Evolutionary conservation across 92 coral and sea anemone genomes (phyloP).

Genomic region (Zoanthus gigantus): DNA sequence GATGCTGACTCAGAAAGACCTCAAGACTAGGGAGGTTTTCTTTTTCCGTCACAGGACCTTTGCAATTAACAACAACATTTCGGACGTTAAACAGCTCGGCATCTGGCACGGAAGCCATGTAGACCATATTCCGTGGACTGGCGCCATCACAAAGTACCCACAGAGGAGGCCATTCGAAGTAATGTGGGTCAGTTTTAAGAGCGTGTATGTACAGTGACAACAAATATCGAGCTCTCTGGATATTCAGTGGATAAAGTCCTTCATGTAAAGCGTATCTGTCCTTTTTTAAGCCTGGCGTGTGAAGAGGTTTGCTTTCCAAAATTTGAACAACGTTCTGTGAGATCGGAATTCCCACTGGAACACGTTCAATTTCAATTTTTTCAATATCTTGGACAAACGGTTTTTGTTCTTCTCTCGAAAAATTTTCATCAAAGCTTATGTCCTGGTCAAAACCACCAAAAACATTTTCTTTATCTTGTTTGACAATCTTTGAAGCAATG

Average conservation of each 20-base stretch:
- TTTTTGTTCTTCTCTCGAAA: constrained; percentile 27
- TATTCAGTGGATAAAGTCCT: constrained; percentile 50
- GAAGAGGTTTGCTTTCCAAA: constrained; percentile 71
- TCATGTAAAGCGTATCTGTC: constrained; percentile 68
- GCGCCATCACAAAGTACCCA: constrained; percentile 78
- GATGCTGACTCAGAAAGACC: constrained; percentile 54
- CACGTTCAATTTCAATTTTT: constrained; percentile 74
- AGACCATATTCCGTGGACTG: constrained; percentile 66
- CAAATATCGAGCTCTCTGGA: constrained; percentile 80
- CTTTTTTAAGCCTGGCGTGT: constrained; percentile 51
- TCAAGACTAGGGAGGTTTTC: constrained; percentile 59
- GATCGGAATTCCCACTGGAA: constrained; percentile 91
- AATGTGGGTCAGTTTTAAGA: constrained; percentile 41
- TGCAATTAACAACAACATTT: constrained; percentile 64
- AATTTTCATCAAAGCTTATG: constrained; percentile 45
- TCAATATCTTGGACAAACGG: constrained; percentile 43
- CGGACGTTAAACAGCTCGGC: constrained; percentile 40
- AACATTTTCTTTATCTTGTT: constrained; percentile 16
- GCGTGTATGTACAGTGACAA: constrained; percentile 78
- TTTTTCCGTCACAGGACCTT: constrained; percentile 56
- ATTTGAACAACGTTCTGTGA: constrained; percentile 79
- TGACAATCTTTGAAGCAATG: constrained; percentile 72
- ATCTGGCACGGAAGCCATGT: constrained; percentile 72
- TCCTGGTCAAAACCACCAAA: neutral
- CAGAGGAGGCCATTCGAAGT: constrained; percentile 58